Percentiles rank a stretch among this genome's conserved stretches.
Evolutionary conservation across 2,797 vertebrate genomes (phyloP).

Genomic region (Craterocephalus amniculus): DNA sequence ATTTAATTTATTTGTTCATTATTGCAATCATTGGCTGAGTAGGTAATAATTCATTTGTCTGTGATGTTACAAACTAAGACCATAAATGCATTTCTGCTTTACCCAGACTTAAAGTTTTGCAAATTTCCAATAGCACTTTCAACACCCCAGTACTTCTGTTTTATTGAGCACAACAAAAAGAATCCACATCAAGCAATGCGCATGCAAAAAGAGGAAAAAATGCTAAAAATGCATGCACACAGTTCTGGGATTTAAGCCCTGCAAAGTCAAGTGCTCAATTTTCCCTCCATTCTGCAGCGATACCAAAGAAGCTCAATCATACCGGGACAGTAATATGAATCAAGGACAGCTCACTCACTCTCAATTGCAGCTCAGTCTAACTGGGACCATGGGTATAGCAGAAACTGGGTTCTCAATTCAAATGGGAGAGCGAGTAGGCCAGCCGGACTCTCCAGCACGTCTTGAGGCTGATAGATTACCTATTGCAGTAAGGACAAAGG

Average conservation of each 20-base stretch:
- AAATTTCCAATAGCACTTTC: conserved; percentile 27
- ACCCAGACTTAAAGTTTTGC: not conserved
- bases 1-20: not conserved
- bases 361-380: conserved; percentile 83
- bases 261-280: conserved; percentile 85
- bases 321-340: conserved; percentile 82
- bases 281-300: conserved; percentile 78
- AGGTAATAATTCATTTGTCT: not conserved
- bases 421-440: conserved; percentile 84
- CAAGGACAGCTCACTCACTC: conserved; percentile 87
- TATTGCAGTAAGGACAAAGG: conserved; percentile 86
- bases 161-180: conserved; percentile 64
- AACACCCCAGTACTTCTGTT: conserved; percentile 40
- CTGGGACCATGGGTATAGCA: conserved; percentile 76
- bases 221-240: conserved; percentile 75
- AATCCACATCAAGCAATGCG: conserved; percentile 60
- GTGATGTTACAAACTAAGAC: not conserved
- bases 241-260: conserved; percentile 75
- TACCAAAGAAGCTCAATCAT: conserved; percentile 86
- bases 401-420: conserved; percentile 85
- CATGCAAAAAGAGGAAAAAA: conserved; percentile 41
- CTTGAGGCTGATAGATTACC: conserved; percentile 85
- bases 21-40: not conserved
- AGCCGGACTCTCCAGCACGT: conserved; percentile 82
- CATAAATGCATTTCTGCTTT: not conserved